Conservation (phyloP, 2,113 vertebrate genomes). For the pig (Sus scrofa) region T2T-Sscrofa CM000824.6:180177001-180177500, state of each 20-base stretch:
- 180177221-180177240: neutral
- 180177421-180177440: constrained; percentile 14
- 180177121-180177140: neutral
- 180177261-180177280: neutral
- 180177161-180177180: neutral
- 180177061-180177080: neutral
- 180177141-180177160: neutral
- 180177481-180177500: neutral
- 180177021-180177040: neutral
- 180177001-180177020: neutral
- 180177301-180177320: neutral
- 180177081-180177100: neutral
- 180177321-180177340: neutral
- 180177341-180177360: neutral
- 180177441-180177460: neutral
- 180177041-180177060: neutral
- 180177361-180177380: neutral
- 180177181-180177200: too few species aligned
- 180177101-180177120: neutral
- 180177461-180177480: neutral
- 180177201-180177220: neutral
- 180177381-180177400: neutral
- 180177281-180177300: neutral
- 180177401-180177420: neutral
- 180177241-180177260: neutral